A percentile compares a stretch with the other conserved stretches of the same genome.
Evolutionary conservation across 2,113 vertebrate species (phyloP).

Genomic region (cat (Felis catus)): F.catus_Fca126_mat1.0 CM031411.1:100250501-100251000

Average conservation of each 20-base stretch:
- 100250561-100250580: slow-evolving; percentile 26
- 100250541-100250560: not conserved
- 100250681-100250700: not conserved
- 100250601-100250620: not conserved
- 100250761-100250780: not conserved
- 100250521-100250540: not conserved
- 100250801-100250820: not conserved
- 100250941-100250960: not conserved
- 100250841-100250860: not conserved
- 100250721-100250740: not conserved
- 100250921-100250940: not conserved
- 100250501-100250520: not conserved
- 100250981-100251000: not conserved
- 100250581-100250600: not conserved
- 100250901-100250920: not conserved
- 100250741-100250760: not conserved
- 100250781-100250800: not conserved
- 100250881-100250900: not conserved
- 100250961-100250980: not conserved
- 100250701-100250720: not conserved
- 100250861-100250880: not conserved
- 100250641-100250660: not conserved
- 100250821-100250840: not conserved
- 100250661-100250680: not conserved
- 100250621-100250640: not conserved